Base-by-base conservation (phyloP, 2,888 invertebrate genomes). In the Catocala sponsa region DNA sequence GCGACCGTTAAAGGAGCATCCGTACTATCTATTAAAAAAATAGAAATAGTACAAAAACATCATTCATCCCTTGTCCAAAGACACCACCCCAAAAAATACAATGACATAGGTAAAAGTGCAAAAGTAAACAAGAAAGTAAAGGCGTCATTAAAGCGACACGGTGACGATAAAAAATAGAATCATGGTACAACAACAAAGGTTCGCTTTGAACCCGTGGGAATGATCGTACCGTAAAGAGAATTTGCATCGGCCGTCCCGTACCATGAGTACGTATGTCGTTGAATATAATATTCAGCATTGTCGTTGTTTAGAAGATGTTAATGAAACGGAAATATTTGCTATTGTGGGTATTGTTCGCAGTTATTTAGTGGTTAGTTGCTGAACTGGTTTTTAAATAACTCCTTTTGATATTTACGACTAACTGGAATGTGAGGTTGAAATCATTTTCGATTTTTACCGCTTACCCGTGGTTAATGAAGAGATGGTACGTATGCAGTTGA, bases 91-190 rank as follows among this genome's bases (percentile, higher is more conserved):
- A 83, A 76, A 75, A 64, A 46, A 42, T 67, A 91, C 89, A 92
- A 90, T 84, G 86, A 81, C 81, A 85, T 84, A 88, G 89, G 92
- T 89, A 91, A 91, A 86, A 83, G 86, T 81, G 83, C 84, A 89
- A 88, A 80, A 88, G 90, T 92, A 93, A 94, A 93, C 91, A 92
- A 69, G 83, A 84, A 86, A 83, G 80, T 76, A 85, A 82, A 84
- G 82, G 81, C 78, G 81, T 92, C 91, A 91, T 93, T 91, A 92
- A 89, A 91, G 77, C 83, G 90, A 91, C 86, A 89, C 87, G 72
- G 70, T 62, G 79, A 76, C 62, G 79, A 75, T 85, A 84, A 86
- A 88, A 89, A 90, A 88, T 73, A 68, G 68, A 69, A 78, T 69
- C 68, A 56, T 74, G 69, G 76, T 75, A 72, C 61, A 67, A 73